Base-by-base conservation (phyloP, 2,113 vertebrate genomes). In the Sterna hirundo region DNA sequence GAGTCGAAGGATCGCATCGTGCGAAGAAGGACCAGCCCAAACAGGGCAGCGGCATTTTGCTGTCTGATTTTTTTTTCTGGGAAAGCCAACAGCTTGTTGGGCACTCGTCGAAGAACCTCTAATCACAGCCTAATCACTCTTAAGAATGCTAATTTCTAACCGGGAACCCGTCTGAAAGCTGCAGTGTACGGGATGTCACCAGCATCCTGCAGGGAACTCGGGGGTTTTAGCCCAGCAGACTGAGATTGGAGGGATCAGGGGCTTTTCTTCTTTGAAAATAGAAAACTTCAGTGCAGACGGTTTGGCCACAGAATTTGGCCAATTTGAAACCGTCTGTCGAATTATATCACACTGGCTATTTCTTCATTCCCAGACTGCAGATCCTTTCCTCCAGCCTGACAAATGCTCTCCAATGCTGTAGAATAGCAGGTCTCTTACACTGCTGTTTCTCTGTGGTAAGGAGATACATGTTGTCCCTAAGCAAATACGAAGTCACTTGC, bases 31-130 rank as follows among this genome's bases (percentile, higher is more conserved):
- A 91, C 26, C n/a, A 87, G 18, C 42, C 36, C 0, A 0, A 23
- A 29, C 26, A 61, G 60, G 27, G 10, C 44, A 60, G 21, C 7
- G 0, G 40, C 0, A 1, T 61, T 57, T 38, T 18, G 0, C 9
- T 4, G 21, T 10, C 58, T 38, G 79, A 20, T 54, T 70, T 62
- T 82, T 32, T 78, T 32, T 36, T 82, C 29, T 27, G 1, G 69
- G 15, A 78, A 20, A 79, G 30, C 27, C 9, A 18, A 13, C 14
- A 71, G 38, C 38, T 57, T 79, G 18, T 40, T 55, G 61, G 57
- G 34, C 36, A 32, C 36, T 75, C 81, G 15, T 47, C 14, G 8
- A 38, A 89, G 83, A 70, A 36, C 30, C 2, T 34, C 38, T 74
- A 61, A 83, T 62, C 4, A 2, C 58, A 62, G 40, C 62, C 40